phyloP scores from a whole-genome alignment of 2,888 invertebrate species.

The Sarcophaga subvicina region DNA sequence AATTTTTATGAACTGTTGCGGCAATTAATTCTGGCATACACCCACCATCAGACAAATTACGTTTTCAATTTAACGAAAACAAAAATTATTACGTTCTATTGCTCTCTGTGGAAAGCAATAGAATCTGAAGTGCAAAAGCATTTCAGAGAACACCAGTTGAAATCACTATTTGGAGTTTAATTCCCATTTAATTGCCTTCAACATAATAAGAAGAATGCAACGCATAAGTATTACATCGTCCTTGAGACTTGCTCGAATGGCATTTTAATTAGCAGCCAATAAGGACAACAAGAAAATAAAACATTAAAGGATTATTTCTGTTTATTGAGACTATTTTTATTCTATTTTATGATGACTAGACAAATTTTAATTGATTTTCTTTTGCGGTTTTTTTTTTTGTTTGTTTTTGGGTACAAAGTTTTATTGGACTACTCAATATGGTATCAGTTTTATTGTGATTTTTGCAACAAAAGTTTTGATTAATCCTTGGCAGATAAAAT shows the following conservation, averaged over 20 bases:
- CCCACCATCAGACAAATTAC: no score
- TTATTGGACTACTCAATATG: no score
- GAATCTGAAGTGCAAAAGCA: not conserved
- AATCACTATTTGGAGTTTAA: not conserved
- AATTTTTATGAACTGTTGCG: no score
- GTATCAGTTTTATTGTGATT: no score
- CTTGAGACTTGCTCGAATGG: conserved; percentile 28
- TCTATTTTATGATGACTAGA: conserved; percentile 20
- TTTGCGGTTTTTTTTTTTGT: no score
- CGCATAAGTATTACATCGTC: not conserved
- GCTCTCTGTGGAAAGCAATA: no score
- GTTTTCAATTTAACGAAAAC: no score
- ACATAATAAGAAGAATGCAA: not conserved
- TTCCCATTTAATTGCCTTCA: conserved; percentile 16
- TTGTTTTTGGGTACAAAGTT: no score
- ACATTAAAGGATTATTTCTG: conserved; percentile 4
- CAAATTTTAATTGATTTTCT: conserved; percentile 28
- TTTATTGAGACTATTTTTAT: not conserved
- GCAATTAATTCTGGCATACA: no score
- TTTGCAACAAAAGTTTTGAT: no score
- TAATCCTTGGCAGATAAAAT: no score
- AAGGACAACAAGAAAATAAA: not conserved
- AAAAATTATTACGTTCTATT: no score
- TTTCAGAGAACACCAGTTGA: not conserved
- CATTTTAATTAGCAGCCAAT: conserved; percentile 10